These are phyloP conservation scores for Cettia cetti DNA, from an alignment of 2,113 vertebrate genomes.

Conservation along the genomic window DNA sequence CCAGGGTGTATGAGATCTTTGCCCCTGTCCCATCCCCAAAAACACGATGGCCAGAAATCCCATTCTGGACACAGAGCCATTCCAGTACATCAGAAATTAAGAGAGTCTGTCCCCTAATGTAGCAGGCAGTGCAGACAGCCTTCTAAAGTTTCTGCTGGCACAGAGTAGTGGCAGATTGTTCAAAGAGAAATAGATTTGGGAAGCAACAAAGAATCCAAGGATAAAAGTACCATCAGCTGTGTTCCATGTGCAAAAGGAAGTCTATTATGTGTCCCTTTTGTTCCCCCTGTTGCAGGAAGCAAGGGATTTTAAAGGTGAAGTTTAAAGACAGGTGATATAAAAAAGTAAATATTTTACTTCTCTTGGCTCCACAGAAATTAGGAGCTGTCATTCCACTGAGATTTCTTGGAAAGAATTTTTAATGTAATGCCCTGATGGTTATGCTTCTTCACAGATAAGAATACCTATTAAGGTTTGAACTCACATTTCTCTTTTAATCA, in stretches of 20 bases:
- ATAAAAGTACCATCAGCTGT: constrained; percentile 26
- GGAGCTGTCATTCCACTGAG: background rate
- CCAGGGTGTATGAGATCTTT: background rate
- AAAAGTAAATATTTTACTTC: constrained; percentile 24
- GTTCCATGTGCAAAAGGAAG: background rate
- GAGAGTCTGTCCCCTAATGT: background rate
- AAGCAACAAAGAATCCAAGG: background rate
- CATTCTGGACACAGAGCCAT: background rate
- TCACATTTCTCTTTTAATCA: background rate
- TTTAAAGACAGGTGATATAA: background rate
- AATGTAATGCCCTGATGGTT: background rate
- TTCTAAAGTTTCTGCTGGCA: constrained; percentile 10
- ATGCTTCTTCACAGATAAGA: background rate
- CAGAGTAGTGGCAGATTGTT: background rate
- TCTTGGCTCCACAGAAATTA: background rate
- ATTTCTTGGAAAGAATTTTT: background rate
- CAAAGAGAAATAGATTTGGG: background rate
- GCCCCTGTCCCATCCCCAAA: background rate
- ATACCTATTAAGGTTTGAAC: background rate
- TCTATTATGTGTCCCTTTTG: background rate
- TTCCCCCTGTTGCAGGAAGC: background rate
- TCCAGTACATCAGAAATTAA: background rate
- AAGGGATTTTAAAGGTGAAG: background rate
- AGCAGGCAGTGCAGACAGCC: background rate
- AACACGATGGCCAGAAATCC: background rate